Base-by-base conservation (phyloP, 2,888 invertebrate species). In the Ptilodon capucinus region DNA sequence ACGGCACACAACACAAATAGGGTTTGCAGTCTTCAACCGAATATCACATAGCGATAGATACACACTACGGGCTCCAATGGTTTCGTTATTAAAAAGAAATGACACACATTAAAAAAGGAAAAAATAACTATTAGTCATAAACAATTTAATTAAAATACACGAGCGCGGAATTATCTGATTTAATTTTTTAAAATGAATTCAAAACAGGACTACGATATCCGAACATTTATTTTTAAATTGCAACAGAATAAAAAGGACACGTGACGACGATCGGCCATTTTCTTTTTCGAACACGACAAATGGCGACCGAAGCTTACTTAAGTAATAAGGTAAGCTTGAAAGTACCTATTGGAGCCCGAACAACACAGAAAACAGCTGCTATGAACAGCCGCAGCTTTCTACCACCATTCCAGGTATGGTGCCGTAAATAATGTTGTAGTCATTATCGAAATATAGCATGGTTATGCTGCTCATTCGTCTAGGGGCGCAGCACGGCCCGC, bases 321-420 rank as follows among this genome's bases (percentile, higher is more conserved):
- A n/a, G n/a, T n/a, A n/a, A n/a, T n/a, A n/a, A n/a, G n/a, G n/a
- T n/a, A n/a, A n/a, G n/a, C n/a, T 13, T 35, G 21, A 45, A 34
- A 14, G 8, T 40, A 43, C 28, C 39, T 25, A 43, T 71, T 70
- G 76, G 75, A 83, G 78, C 75, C 71, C 67, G 45, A 53, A 60
- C 57, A 55, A 58, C 57, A 61, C 71, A 52, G 52, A 51, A 58
- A 18, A 36, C 13, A 54, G 72, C 73, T 71, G 86, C 87, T 91
- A 98, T 90, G 97, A 95, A 84, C 98, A 98, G 44, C 97, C 97
- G 81, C 98, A 98, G 74, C 95, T 93, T 66, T 97, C 97, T 32
- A 98, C 98, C 48, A 98, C 96, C 98, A 98, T 98, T 18, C 97
- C 97, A 5, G 97, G 97, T 66, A 98, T 92, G 54, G 95, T 94